Base-by-base conservation (phyloP, 2,888 invertebrate genomes). In the Eretmocerus hayati region DNA sequence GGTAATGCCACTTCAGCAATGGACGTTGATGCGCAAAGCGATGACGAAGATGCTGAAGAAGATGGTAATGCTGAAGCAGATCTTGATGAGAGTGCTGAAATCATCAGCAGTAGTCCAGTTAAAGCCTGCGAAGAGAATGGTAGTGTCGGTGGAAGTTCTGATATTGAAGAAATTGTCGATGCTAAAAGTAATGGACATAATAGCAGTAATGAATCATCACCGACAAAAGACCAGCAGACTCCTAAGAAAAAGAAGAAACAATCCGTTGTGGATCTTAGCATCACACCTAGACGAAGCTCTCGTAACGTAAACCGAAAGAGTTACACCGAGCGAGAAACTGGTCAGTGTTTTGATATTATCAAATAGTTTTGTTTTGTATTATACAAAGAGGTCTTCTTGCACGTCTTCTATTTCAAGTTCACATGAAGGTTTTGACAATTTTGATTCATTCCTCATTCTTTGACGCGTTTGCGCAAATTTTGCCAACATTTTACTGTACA, bases 221-320 rank as follows among this genome's bases (percentile, higher is more conserved):
- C 13, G 21, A 46, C 13, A 19, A 20, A 26, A 13, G 45, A 52
- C 8, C 63, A 64, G 46, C 60, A 60, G 26, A 46, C 57, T 8
- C 56, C 62, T 1, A 71, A 69, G 44, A 59, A 61, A 42, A 69
- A 64, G 43, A 70, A 66, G 39, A 55, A 55, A 20, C 63, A 65
- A 33, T 66, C 67, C 42, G 51, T 64, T 39, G 50, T 65, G 42
- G 69, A 66, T 58, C 62, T 67, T 51, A 65, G 62, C 56, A 65
- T 75, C 51, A 74, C 76, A 13, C 77, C 77, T 1, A 65, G 78
- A 50, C 66, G 80, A 52, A 80, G 80, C 64, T 73, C 77, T 32
- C 68, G 81, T 26, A 80, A 80, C 63, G 64, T 79, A 31, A 78
- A 77, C 59, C 81, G 81, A 56, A 80, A 78, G 59, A 73, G 73